Evolutionary conservation across 2,888 invertebrate species (phyloP).

Genomic region (Falcaria lacertinaria): DNA sequence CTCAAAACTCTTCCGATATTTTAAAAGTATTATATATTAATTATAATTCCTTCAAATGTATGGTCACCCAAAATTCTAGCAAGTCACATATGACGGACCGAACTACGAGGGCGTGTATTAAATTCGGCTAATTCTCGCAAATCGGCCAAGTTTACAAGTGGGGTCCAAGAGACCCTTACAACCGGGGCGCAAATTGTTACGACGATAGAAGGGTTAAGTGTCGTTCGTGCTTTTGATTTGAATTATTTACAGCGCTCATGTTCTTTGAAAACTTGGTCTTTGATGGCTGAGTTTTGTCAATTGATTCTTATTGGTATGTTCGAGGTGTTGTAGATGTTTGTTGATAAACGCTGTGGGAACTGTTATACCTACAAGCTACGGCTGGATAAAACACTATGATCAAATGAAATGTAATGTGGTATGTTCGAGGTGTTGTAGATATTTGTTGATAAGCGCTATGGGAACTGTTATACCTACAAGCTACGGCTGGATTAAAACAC

Average conservation of each 20-base stretch:
- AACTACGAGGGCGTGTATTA: conserved; percentile 39
- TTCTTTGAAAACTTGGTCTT: conserved; percentile 16
- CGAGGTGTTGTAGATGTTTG: too few relatives aligned
- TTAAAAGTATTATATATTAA: too few relatives aligned
- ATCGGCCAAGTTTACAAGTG: conserved; percentile 54
- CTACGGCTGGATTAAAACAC: too few relatives aligned
- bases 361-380: too few relatives aligned
- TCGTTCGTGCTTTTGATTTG: conserved; percentile 35
- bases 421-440: too few relatives aligned
- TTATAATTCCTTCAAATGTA: conserved; percentile 12
- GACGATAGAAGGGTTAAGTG: conserved; percentile 41
- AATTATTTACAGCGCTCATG: conserved; percentile 19
- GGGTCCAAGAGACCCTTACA: conserved; percentile 41
- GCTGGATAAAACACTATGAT: too few relatives aligned
- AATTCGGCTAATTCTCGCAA: conserved; percentile 57
- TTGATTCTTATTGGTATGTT: too few relatives aligned
- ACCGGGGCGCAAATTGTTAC: conserved; percentile 34
- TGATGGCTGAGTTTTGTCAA: background rate
- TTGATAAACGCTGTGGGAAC: too few relatives aligned
- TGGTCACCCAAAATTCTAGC: conserved; percentile 30
- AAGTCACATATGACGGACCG: conserved; percentile 45
- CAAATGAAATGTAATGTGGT: too few relatives aligned
- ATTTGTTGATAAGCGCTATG: too few relatives aligned
- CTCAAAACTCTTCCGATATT: too few relatives aligned
- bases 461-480: too few relatives aligned